These are phyloP conservation scores for Mesitornis unicolor DNA, from an alignment of 2,113 vertebrate genomes.

Conservation along the genomic window DNA sequence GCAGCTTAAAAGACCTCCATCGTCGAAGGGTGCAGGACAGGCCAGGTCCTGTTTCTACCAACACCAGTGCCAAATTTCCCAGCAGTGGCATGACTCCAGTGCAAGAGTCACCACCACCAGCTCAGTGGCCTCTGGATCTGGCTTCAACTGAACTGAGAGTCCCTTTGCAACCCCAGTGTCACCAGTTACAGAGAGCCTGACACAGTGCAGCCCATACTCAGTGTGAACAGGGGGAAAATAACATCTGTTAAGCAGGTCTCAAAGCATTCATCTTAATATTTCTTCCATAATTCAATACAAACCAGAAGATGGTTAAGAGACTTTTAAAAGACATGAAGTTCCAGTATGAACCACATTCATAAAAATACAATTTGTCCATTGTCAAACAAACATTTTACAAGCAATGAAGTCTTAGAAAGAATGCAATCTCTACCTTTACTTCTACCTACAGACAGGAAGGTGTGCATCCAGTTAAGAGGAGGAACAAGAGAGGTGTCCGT, in stretches of 20 bases:
- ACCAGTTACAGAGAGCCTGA: neutral
- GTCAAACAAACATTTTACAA: conserved; percentile 31
- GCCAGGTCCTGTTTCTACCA: neutral
- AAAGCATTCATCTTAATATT: neutral
- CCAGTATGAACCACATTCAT: neutral
- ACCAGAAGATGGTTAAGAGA: neutral
- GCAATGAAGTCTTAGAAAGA: conserved; percentile 61
- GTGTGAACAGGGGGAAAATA: neutral
- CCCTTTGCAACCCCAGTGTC: neutral
- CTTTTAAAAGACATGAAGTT: neutral
- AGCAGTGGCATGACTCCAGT: neutral
- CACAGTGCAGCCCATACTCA: neutral
- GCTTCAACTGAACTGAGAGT: accelerated
- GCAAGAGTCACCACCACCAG: neutral
- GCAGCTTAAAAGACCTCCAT: neutral
- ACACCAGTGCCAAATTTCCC: neutral
- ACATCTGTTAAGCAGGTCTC: neutral
- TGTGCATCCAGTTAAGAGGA: conserved; percentile 68
- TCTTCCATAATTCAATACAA: neutral
- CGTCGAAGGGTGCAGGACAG: neutral
- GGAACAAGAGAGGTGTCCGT: conserved; percentile 69
- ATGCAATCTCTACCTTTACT: conserved; percentile 92
- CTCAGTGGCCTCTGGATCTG: neutral
- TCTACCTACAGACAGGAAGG: conserved; percentile 89
- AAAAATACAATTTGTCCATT: neutral